Conservation (phyloP, 92 coral and sea anemone species). For the Phenganax subtilis region DNA sequence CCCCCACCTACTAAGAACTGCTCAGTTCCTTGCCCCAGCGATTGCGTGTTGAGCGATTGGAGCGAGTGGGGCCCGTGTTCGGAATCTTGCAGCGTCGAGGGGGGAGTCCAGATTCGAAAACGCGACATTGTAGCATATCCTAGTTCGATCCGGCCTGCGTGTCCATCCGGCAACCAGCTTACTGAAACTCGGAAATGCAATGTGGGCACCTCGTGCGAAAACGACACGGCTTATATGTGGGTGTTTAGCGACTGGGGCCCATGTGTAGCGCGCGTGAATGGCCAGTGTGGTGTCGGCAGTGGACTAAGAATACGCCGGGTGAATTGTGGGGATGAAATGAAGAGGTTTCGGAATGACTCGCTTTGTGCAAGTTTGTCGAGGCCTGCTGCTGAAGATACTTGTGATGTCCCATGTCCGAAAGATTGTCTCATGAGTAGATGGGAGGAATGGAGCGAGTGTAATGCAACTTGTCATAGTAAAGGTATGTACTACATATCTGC, state of each 20-base stretch:
- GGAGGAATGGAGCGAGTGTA: constrained; percentile 20
- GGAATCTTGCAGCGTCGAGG: constrained; percentile 27
- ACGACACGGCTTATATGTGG: constrained; percentile 10
- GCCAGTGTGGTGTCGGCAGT: constrained; percentile 12
- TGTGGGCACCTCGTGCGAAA: constrained; percentile 10
- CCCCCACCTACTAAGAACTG: background rate
- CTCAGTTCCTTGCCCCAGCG: constrained; percentile 18
- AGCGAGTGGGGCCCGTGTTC: constrained; percentile 36
- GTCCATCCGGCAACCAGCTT: constrained; percentile 8
- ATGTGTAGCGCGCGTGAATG: constrained; percentile 19
- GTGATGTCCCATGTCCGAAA: constrained; percentile 28
- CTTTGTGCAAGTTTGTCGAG: background rate
- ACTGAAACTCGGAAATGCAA: constrained; percentile 25
- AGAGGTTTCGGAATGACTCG: background rate
- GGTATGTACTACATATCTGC: background rate
- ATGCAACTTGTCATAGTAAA: background rate
- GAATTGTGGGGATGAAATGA: constrained; percentile 5
- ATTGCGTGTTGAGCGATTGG: constrained; percentile 25
- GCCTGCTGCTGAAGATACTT: background rate
- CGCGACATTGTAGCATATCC: constrained; percentile 23
- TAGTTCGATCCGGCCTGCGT: background rate
- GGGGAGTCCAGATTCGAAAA: constrained; percentile 23
- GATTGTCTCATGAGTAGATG: constrained; percentile 31
- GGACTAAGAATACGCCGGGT: constrained; percentile 8
- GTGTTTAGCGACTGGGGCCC: constrained; percentile 4